These are phyloP conservation scores for Parnassius smintheus DNA, from an alignment of 2,888 invertebrate genomes.

Conservation along the genomic window DNA sequence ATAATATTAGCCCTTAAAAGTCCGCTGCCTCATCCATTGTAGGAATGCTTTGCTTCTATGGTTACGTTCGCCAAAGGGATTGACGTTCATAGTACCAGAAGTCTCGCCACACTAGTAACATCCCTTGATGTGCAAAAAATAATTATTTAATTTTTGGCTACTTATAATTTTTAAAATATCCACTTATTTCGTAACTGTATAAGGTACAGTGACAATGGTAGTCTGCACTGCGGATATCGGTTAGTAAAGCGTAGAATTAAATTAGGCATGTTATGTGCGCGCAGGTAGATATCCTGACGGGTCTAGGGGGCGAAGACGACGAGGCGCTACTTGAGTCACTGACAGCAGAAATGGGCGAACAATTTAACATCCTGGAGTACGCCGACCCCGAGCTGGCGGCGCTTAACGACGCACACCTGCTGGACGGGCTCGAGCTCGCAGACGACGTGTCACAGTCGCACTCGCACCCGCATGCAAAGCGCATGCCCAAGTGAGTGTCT, in stretches of 20 bases:
- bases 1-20: too few species aligned
- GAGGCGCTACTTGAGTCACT: slow-evolving; percentile 88
- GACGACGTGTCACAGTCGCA: slow-evolving; percentile 88
- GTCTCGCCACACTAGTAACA: too few species aligned
- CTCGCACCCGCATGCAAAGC: slow-evolving; percentile 41
- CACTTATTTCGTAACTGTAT: too few species aligned
- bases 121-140: too few species aligned
- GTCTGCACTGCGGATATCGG: too few species aligned
- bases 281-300: slow-evolving; percentile 90
- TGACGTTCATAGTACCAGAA: too few species aligned
- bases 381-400: slow-evolving; percentile 96
- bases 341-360: slow-evolving; percentile 93
- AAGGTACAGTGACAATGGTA: too few species aligned
- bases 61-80: too few species aligned
- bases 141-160: too few species aligned
- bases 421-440: slow-evolving; percentile 91
- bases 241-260: not conserved
- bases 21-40: too few species aligned
- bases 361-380: slow-evolving; percentile 97
- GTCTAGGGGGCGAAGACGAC: slow-evolving; percentile 92
- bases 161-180: too few species aligned
- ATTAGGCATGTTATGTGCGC: not conserved
- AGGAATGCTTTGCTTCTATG: too few species aligned
- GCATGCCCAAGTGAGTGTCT: not conserved
- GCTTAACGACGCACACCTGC: slow-evolving; percentile 89